Base-by-base conservation (phyloP, 2,888 invertebrate species). In the Ecliptopera silaceata region DNA sequence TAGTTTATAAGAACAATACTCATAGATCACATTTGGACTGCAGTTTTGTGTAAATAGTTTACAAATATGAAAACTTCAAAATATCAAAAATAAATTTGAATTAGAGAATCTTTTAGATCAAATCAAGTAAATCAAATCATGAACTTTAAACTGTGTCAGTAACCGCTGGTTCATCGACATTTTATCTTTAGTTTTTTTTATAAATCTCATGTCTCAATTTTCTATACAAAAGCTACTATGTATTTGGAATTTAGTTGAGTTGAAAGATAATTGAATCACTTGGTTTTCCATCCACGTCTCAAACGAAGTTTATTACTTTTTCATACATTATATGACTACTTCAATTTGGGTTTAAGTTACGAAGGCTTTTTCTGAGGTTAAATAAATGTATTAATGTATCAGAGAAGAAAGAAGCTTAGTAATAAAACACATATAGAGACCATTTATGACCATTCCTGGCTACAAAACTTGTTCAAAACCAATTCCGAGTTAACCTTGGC, bases 401-500 rank as follows among this genome's bases (percentile, higher is more conserved):
- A 38, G 18, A 2, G n/a, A 39, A 22, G 32, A n/a, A 13, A 42
- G 17, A 39, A 39, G 32, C 17, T 10, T 5, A 17, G 22, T 13
- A 12, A 52, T n/a, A 50, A 50, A 39, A n/a, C n/a, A n/a, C n/a
- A 22, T 26, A 47, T 36, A 45, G 41, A 43, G 42, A 32, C 15
- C 54, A 45, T 38, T 18, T 22, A 41, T 18, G 20, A 49, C 39
- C 42, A 44, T 46, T 56, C 42, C 41, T 4, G 44, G 22, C 20
- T 20, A 49, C 13, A n/a, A 22, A 45, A 41, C 58, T 49, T 31
- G 34, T 44, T 45, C 44, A 39, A 58, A 53, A 43, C 46, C 44
- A 45, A 45, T 51, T 44, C 53, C 31, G 44, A 38, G 15, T 43
- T 56, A 62, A 59, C 63, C 63, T 61, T 59, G 53, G 15, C 63